Conservation (phyloP, 2,113 vertebrate species). For the Percina caprodes region DNA sequence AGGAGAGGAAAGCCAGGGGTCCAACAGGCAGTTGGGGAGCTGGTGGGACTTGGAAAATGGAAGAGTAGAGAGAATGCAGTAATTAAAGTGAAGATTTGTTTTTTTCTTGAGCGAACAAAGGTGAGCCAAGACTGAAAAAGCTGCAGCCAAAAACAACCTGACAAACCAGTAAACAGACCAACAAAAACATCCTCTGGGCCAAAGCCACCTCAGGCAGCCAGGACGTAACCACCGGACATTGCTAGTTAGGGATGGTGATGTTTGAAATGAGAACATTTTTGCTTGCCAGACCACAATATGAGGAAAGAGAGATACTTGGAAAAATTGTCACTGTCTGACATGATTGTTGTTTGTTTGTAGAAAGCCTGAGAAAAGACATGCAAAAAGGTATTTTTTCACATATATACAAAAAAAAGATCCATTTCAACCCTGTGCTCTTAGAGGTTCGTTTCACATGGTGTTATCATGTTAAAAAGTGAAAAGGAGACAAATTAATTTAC, state of each 20-base stretch:
- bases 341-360: conserved; percentile 59
- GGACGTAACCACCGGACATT: conserved; percentile 68
- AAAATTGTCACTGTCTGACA: conserved; percentile 53
- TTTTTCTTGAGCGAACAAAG: conserved; percentile 33
- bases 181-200: conserved; percentile 66
- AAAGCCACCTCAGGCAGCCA: conserved; percentile 48
- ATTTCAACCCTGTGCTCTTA: neutral
- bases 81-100: conserved; percentile 36
- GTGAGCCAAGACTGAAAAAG: conserved; percentile 50
- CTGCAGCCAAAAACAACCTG: conserved; percentile 54
- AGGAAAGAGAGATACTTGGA: conserved; percentile 55
- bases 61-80: conserved; percentile 41
- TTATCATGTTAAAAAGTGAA: neutral
- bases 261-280: conserved; percentile 55
- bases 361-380: conserved; percentile 31
- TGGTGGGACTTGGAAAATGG: conserved; percentile 52
- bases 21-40: conserved; percentile 70
- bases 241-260: conserved; percentile 58
- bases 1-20: conserved; percentile 61
- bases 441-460: neutral
- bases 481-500: neutral
- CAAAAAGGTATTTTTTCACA: conserved; percentile 4
- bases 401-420: neutral
- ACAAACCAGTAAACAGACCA: conserved; percentile 63
- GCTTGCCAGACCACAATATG: conserved; percentile 63